These are phyloP conservation scores for Ceratotherium simum DNA, from an alignment of 2,113 vertebrate genomes.

Conservation along the genomic window DNA sequence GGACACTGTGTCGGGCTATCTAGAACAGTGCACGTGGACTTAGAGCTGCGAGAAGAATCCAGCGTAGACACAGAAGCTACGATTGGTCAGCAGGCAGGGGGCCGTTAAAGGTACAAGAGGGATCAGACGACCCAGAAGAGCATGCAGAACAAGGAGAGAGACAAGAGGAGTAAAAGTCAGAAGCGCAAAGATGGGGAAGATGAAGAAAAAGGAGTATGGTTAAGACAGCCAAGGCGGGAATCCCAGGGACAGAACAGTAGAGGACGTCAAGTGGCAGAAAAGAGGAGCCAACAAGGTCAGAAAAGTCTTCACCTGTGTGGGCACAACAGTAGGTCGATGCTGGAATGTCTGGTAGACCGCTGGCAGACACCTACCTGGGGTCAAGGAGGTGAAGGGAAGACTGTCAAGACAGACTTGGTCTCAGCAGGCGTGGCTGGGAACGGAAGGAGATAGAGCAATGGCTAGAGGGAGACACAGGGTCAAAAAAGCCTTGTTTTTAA, in stretches of 20 bases:
- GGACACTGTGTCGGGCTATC: fast-evolving
- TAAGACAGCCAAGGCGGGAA: background rate
- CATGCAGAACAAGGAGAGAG: fast-evolving
- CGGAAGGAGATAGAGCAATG: fast-evolving
- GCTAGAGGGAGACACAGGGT: background rate
- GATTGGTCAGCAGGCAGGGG: fast-evolving
- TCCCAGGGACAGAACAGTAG: background rate
- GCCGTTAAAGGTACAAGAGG: background rate
- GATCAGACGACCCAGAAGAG: background rate
- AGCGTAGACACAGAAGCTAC: background rate
- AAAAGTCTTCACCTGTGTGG: background rate
- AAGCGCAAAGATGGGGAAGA: background rate
- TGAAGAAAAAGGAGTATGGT: too few relatives aligned
- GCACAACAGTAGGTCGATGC: fast-evolving
- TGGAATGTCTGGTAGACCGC: fast-evolving
- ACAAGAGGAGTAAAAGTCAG: background rate
- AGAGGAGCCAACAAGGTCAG: background rate
- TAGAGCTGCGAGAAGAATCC: background rate
- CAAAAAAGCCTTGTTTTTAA: background rate
- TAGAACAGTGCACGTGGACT: background rate
- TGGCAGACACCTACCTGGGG: fast-evolving
- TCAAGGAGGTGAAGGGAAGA: fast-evolving
- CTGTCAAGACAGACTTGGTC: fast-evolving
- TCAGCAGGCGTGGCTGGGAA: background rate
- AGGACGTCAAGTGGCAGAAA: background rate